Conservation (phyloP, 2,113 vertebrate genomes). For the Xiphophorus hellerii region DNA sequence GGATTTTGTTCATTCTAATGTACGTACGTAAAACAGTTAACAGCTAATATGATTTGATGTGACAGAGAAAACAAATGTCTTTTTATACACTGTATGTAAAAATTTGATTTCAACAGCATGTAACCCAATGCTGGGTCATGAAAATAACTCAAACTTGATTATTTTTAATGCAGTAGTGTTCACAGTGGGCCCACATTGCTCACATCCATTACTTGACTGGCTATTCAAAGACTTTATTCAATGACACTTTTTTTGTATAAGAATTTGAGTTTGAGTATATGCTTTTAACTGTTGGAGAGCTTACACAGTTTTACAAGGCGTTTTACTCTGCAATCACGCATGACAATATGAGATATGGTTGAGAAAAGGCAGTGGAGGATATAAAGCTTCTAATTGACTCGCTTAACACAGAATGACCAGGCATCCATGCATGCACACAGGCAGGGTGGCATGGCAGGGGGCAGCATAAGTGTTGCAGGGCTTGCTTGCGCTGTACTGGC, state of each 20-base stretch:
- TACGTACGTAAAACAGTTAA: neutral
- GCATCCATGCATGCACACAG: constrained; percentile 3
- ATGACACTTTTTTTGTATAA: neutral
- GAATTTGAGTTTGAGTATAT: constrained; percentile 28
- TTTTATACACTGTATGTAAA: neutral
- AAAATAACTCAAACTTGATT: too few species aligned
- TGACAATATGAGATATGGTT: constrained; percentile 29
- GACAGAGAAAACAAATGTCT: too few species aligned
- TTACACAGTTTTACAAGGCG: constrained; percentile 55
- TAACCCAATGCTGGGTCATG: neutral
- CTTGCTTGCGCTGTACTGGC: constrained; percentile 35
- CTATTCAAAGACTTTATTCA: neutral
- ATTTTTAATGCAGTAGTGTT: too few species aligned
- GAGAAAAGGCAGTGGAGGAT: constrained; percentile 37
- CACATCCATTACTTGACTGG: neutral
- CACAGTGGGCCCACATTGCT: neutral
- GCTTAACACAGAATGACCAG: constrained; percentile 28
- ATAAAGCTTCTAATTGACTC: constrained; percentile 48
- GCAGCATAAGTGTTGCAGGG: constrained; percentile 42
- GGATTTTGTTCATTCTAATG: neutral
- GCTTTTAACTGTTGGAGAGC: constrained; percentile 34
- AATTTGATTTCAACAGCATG: neutral
- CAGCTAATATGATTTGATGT: neutral
- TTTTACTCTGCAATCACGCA: constrained; percentile 36
- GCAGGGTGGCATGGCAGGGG: constrained; percentile 37